Conservation (phyloP, 2,113 vertebrate genomes). For the Prionailurus bengalensis region DNA sequence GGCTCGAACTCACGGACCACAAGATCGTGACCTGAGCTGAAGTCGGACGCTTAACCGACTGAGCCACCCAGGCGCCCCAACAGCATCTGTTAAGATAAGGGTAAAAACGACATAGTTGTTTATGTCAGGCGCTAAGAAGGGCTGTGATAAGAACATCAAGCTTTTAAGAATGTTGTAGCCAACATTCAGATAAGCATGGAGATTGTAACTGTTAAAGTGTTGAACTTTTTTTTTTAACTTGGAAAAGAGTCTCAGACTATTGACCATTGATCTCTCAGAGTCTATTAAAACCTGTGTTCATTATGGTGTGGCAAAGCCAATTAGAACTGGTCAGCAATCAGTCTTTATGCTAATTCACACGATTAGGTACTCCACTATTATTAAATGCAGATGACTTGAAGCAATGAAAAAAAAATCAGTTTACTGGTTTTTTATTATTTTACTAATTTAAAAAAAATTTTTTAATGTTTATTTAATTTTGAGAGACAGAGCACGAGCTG, state of each 20-base stretch:
- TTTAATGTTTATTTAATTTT: too few species aligned
- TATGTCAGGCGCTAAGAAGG: not conserved
- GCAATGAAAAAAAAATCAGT: slow-evolving; percentile 9
- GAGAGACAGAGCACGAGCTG: too few species aligned
- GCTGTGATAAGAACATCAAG: not conserved
- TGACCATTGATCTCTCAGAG: slow-evolving; percentile 3
- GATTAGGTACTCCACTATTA: not conserved
- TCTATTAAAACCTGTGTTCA: slow-evolving; percentile 31
- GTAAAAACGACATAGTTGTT: not conserved
- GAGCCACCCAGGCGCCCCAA: not conserved
- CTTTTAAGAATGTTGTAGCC: slow-evolving; percentile 32
- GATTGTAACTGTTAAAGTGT: not conserved
- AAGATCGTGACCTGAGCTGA: too few species aligned
- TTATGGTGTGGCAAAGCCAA: slow-evolving; percentile 51
- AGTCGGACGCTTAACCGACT: too few species aligned
- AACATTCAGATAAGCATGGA: not conserved
- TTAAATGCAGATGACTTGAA: slow-evolving; percentile 49
- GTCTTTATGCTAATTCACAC: not conserved
- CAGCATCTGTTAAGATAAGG: not conserved
- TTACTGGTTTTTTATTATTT: not conserved
- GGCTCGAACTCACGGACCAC: too few species aligned
- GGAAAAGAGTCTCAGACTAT: not conserved
- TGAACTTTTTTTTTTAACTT: not conserved
- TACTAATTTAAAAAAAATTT: too few species aligned
- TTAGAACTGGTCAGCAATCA: not conserved